phyloP scores from a whole-genome alignment of 92 coral and sea anemone species.

The Palythoa grandiflora region DNA sequence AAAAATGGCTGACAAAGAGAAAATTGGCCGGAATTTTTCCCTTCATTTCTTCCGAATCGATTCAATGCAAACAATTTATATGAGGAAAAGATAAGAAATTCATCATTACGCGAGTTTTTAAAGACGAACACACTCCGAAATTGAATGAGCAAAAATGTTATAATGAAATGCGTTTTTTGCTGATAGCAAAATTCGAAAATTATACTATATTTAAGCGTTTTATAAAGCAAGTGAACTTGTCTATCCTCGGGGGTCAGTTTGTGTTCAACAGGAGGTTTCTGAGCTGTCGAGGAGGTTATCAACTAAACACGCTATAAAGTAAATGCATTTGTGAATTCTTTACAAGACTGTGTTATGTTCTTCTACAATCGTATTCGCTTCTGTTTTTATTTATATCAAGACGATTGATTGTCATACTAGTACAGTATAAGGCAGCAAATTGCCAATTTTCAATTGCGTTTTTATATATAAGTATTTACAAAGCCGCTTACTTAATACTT shows the following conservation, averaged over 20 bases:
- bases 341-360: too few relatives aligned
- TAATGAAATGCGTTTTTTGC: background rate
- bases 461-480: background rate
- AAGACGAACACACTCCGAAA: too few relatives aligned
- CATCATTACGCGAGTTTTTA: too few relatives aligned
- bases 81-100: too few relatives aligned
- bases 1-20: background rate
- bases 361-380: too few relatives aligned
- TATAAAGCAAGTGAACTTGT: background rate
- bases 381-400: background rate
- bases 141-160: too few relatives aligned
- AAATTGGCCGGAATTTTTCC: too few relatives aligned
- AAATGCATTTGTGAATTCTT: background rate
- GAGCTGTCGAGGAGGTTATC: background rate
- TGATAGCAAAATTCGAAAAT: background rate
- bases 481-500: background rate
- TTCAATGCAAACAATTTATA: too few relatives aligned
- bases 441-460: background rate
- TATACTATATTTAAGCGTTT: background rate
- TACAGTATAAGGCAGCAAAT: background rate
- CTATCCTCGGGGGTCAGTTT: conserved; percentile 12
- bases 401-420: background rate
- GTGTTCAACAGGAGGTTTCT: background rate
- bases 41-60: too few relatives aligned
- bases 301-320: background rate